A percentile compares a stretch with the other conserved stretches of the same genome.
Conservation (phyloP, 2,113 vertebrate species). For the Lethenteron camtschaticum region DNA sequence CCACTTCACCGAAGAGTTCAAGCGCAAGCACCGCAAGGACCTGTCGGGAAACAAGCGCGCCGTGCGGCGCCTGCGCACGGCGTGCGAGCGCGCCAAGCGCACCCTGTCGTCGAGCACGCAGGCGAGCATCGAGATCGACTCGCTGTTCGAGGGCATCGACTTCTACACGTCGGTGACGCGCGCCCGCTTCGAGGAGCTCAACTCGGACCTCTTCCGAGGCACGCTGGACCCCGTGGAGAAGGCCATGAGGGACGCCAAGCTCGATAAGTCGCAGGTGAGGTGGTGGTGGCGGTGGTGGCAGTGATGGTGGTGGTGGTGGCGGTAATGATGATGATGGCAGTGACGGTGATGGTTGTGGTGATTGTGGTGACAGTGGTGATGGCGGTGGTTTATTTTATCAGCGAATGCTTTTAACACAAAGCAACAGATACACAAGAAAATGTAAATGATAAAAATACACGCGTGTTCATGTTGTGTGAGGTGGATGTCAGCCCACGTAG, state of each 20-base stretch:
- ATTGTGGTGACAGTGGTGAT: no score
- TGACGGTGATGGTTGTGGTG: no score
- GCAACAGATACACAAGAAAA: no score
- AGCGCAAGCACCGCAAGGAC: slow-evolving; percentile 44
- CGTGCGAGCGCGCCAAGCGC: slow-evolving; percentile 41
- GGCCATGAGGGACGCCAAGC: slow-evolving; percentile 38
- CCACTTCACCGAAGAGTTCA: slow-evolving; percentile 45
- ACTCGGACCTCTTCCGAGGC: slow-evolving; percentile 40
- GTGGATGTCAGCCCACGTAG: no score
- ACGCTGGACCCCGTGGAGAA: slow-evolving; percentile 46
- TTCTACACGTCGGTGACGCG: neutral
- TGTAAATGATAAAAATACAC: no score
- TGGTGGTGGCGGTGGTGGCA: no score
- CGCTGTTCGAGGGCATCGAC: neutral
- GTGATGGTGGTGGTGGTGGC: no score
- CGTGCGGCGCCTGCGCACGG: slow-evolving; percentile 32
- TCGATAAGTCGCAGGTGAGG: slow-evolving; percentile 31
- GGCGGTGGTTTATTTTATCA: no score
- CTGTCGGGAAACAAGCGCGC: slow-evolving; percentile 39
- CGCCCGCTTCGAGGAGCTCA: slow-evolving; percentile 8
- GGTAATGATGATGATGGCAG: no score
- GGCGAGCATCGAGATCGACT: slow-evolving; percentile 36
- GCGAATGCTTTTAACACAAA: no score
- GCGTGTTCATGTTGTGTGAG: no score
- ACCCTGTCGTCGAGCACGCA: slow-evolving; percentile 46